Evolutionary conservation across 1,140 invertebrate species (phyloP), one percentile per base, ranked within the genome.

Genomic region (Tachypleus tridentatus): DNA sequence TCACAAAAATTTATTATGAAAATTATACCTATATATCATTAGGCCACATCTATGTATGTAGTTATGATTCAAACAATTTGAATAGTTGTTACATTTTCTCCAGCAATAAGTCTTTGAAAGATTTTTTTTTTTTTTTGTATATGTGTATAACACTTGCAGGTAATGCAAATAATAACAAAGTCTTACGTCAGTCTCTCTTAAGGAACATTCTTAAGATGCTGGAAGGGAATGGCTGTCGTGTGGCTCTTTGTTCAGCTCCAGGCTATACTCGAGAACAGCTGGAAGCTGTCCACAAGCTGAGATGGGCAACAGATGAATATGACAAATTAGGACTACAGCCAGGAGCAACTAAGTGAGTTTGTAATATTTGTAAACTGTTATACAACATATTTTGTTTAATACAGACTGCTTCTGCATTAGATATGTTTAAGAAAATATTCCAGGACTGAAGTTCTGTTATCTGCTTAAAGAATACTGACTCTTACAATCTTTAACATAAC

Each of bases 181-280:
- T 29, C 29, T 29, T 29, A 29, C 29, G 29, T 10, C 58, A 59
- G 58, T 48, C 47, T 59, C 49, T 59, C 48, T 11, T 29, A 11
- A 10, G 10, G 9, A 61, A 53, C 49, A 61, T 61, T 4, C 4
- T 61, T 9, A 6, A 61, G 9, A 51, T 61, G 8, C 49, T 61
- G n/a, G 49, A 61, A 51, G 51, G 10, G 7, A n/a, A n/a, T 8
- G 47, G 51, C 11, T 51, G n/a, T 51, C 60, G 8, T n/a, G 11
- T 48, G 6, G 60, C 49, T 7, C 6, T 10, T 1, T n/a, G 6
- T 51, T 29, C 49, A 4, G 49, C 4, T 47, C n/a, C 49, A 4
- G 49, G 10, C 4, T 61, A 51, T 11, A 61, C 4, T n/a, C 50
- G 47, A 53, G 60, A 61, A 61, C 60, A 61, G n/a, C 4, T 61